Evolutionary conservation across 1,140 invertebrate species (phyloP).

Genomic region (Nephotettix cincticeps): DNA sequence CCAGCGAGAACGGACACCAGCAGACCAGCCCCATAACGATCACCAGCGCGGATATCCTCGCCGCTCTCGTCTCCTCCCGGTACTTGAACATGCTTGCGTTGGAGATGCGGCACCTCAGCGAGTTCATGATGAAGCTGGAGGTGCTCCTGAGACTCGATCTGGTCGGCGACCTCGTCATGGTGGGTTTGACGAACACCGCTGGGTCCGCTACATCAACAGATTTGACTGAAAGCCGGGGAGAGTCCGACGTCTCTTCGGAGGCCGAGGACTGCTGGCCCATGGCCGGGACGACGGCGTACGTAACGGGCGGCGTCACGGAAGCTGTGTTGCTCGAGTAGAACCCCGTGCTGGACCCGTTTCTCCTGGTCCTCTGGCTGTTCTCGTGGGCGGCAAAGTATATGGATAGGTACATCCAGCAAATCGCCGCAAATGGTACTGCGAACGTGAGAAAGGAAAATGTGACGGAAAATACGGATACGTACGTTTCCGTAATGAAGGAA

Average conservation of each 20-base stretch:
- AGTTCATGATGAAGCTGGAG: slow-evolving; percentile 57
- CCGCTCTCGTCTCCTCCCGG: slow-evolving; percentile 77
- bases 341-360: slow-evolving; percentile 47
- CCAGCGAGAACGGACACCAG: slow-evolving; percentile 65
- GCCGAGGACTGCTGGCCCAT: neutral
- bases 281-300: slow-evolving; percentile 12
- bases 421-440: slow-evolving; percentile 50
- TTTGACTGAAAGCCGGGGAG: slow-evolving; percentile 10
- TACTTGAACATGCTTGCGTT: slow-evolving; percentile 82
- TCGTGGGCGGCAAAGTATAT: slow-evolving; percentile 53
- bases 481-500: slow-evolving; percentile 12
- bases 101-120: slow-evolving; percentile 70
- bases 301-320: neutral
- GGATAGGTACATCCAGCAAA: slow-evolving; percentile 55
- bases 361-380: slow-evolving; percentile 54
- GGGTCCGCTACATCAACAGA: neutral
- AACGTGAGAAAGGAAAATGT: slow-evolving; percentile 44
- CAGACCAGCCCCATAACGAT: slow-evolving; percentile 70
- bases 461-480: slow-evolving; percentile 34
- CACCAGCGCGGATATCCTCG: slow-evolving; percentile 71
- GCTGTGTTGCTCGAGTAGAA: neutral
- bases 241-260: neutral
- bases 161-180: slow-evolving; percentile 27
- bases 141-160: slow-evolving; percentile 38
- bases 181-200: neutral